Evolutionary conservation across 35 echinoderm and acorn worm species (phyloP).

Genomic region (Amphiura filiformis): DNA sequence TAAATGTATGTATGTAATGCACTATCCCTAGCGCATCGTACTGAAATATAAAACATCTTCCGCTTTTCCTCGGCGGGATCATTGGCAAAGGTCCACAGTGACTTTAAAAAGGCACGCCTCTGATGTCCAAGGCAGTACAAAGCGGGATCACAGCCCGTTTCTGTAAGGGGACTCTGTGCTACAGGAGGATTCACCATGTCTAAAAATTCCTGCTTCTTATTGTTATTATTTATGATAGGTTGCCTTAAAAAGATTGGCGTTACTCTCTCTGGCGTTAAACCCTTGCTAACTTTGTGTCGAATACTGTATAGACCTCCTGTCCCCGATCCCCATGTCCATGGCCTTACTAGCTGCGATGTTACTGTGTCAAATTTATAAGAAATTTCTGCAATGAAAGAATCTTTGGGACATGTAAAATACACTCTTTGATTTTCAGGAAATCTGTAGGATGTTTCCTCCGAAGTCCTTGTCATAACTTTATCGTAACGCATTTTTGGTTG

Average conservation of each 20-base stretch:
- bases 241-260: slow-evolving; percentile 21
- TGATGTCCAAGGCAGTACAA: slow-evolving; percentile 90
- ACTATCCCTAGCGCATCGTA: slow-evolving; percentile 86
- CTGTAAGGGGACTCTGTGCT: slow-evolving; percentile 49
- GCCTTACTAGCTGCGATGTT: slow-evolving; percentile 62
- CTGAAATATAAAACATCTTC: slow-evolving; percentile 80
- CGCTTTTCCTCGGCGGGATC: slow-evolving; percentile 87
- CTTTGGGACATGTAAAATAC: slow-evolving; percentile 81
- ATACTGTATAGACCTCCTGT: slow-evolving; percentile 46
- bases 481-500: slow-evolving; percentile 83
- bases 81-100: slow-evolving; percentile 81
- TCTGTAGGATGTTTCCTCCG: slow-evolving; percentile 71
- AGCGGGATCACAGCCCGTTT: slow-evolving; percentile 91
- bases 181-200: slow-evolving; percentile 21
- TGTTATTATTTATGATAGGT: neutral
- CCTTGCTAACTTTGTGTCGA: slow-evolving; percentile 62
- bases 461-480: slow-evolving; percentile 57
- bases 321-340: slow-evolving; percentile 54
- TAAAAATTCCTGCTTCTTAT: slow-evolving; percentile 28
- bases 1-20: slow-evolving; percentile 29
- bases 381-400: slow-evolving; percentile 83
- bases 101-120: slow-evolving; percentile 95
- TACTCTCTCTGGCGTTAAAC: slow-evolving; percentile 50
- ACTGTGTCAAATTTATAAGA: slow-evolving; percentile 79
- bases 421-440: slow-evolving; percentile 96